A percentile compares a stretch with the other conserved stretches of the same genome.
Evolutionary conservation across 2,888 invertebrate genomes (phyloP).

Genomic region (Drosophila recens): DNA sequence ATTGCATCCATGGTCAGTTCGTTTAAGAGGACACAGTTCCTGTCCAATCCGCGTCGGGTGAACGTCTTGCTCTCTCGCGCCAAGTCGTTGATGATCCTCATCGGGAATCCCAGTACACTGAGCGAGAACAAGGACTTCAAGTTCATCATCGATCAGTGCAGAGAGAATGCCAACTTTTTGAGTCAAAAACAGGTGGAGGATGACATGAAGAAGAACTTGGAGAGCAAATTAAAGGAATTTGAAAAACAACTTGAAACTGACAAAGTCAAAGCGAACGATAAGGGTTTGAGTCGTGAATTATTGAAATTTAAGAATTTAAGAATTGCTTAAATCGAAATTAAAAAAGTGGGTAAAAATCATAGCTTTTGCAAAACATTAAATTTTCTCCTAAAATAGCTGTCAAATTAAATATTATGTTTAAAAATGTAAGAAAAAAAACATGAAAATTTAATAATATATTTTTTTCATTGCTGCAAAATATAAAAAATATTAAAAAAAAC

Average conservation of each 20-base stretch:
- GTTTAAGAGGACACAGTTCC: conserved; percentile 69
- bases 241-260: neutral
- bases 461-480: no score
- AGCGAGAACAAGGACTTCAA: conserved; percentile 73
- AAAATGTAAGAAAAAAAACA: no score
- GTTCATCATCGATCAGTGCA: conserved; percentile 76
- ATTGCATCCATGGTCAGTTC: conserved; percentile 91
- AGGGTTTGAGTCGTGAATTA: neutral
- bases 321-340: no score
- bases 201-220: neutral
- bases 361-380: no score
- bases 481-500: no score
- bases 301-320: no score
- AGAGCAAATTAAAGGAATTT: neutral
- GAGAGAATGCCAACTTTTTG: neutral
- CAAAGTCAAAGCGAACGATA: neutral
- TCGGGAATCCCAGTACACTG: conserved; percentile 85
- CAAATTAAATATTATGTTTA: no score
- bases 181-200: neutral
- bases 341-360: no score
- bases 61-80: conserved; percentile 89
- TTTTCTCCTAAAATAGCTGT: no score
- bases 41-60: conserved; percentile 85
- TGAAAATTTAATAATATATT: no score
- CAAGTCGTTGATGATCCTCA: conserved; percentile 87